Evolutionary conservation across 2,113 vertebrate species (phyloP).

Genomic region (Periophthalmodon schlosseri): DNA sequence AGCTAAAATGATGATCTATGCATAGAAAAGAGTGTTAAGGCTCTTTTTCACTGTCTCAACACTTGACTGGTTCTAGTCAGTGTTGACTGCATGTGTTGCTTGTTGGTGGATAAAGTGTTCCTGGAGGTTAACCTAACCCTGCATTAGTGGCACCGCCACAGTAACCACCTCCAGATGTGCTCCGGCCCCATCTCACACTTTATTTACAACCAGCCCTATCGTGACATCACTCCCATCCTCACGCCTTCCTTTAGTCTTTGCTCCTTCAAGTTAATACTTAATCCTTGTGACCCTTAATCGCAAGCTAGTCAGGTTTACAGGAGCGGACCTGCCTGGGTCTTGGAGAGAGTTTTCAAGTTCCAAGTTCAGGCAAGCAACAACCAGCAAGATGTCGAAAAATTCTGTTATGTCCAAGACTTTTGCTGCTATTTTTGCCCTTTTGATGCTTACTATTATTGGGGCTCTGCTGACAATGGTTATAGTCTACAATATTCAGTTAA

Average conservation of each 20-base stretch:
- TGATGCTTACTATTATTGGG: conserved; percentile 68
- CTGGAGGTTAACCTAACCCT: conserved; percentile 44
- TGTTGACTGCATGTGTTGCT: conserved; percentile 2
- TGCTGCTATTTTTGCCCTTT: conserved; percentile 64
- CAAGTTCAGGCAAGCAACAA: conserved; percentile 1
- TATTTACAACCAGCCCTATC: conserved; percentile 34
- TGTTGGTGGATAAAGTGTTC: conserved; percentile 24
- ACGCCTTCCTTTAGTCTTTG: conserved; percentile 44
- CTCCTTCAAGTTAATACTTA: conserved; percentile 76
- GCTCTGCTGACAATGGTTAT: conserved; percentile 82
- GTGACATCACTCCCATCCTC: conserved; percentile 42
- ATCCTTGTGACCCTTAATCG: conserved; percentile 50
- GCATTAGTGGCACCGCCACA: conserved; percentile 46
- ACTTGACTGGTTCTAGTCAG: neutral
- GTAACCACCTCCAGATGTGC: conserved; percentile 69
- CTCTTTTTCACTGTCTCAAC: neutral
- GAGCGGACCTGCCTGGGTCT: conserved; percentile 33
- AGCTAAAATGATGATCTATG: neutral
- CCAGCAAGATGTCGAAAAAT: conserved; percentile 77
- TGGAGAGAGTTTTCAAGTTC: conserved; percentile 4
- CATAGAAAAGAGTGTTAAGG: neutral
- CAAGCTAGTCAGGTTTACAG: conserved; percentile 63
- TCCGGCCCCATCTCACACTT: conserved; percentile 37
- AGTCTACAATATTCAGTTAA: conserved; percentile 73
- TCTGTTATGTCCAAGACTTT: conserved; percentile 78